Conservation (phyloP, 2,888 invertebrate species). For the Chymomyza caudatula region DNA sequence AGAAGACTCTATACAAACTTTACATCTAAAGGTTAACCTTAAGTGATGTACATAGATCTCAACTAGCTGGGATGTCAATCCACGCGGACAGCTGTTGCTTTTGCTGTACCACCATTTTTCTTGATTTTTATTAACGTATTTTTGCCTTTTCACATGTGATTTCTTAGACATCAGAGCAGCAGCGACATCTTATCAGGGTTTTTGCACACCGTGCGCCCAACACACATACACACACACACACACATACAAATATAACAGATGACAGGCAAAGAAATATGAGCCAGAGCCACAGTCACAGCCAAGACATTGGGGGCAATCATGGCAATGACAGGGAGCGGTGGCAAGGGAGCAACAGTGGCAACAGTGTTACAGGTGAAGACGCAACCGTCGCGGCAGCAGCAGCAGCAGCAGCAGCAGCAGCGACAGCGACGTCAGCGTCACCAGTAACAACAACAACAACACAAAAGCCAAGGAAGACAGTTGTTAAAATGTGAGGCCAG, state of each 20-base stretch:
- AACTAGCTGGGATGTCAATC: conserved; percentile 10
- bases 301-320: neutral
- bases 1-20: too few species aligned
- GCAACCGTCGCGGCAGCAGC: conserved; percentile 2
- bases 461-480: conserved; percentile 58
- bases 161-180: conserved; percentile 3
- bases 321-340: neutral
- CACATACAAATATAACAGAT: conserved; percentile 22
- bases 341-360: conserved; percentile 41
- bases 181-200: conserved; percentile 51
- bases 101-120: conserved; percentile 4
- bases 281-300: neutral
- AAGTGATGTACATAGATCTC: too few species aligned
- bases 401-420: conserved; percentile 4
- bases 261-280: conserved; percentile 39
- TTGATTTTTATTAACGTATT: neutral
- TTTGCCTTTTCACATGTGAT: conserved; percentile 11
- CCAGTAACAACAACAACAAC: conserved; percentile 12
- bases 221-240: neutral
- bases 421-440: too few species aligned
- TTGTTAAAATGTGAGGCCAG: conserved; percentile 49
- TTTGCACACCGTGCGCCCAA: conserved; percentile 46
- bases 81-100: conserved; percentile 26
- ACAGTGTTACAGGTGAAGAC: conserved; percentile 24
- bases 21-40: too few species aligned